Evolutionary conservation across 2,113 vertebrate species (phyloP).

Genomic region (Hymenochirus boettgeri): DNA sequence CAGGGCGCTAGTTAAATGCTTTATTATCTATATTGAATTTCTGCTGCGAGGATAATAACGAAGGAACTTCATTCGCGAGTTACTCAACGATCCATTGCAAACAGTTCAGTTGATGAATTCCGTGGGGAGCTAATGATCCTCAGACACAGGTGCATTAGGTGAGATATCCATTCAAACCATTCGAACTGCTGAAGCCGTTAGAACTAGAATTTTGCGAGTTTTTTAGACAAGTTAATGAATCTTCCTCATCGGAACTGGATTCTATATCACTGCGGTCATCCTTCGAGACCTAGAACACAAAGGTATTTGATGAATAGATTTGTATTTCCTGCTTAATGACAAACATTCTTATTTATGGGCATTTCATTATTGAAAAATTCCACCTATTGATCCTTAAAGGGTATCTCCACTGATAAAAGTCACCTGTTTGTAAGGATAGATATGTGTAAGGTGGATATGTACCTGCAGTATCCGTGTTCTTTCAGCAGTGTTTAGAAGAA

Average conservation of each 20-base stretch:
- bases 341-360: no score
- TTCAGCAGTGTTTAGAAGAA: no score
- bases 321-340: no score
- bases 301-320: no score
- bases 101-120: slow-evolving; percentile 61
- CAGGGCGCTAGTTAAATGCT: slow-evolving; percentile 70
- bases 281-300: slow-evolving; percentile 82
- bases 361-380: no score
- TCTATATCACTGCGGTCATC: slow-evolving; percentile 93
- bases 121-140: slow-evolving; percentile 76
- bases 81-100: no score
- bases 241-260: slow-evolving; percentile 94
- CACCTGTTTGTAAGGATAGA: no score
- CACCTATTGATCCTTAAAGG: no score
- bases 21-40: slow-evolving; percentile 63
- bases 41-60: slow-evolving; percentile 61
- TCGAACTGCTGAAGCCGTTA: slow-evolving; percentile 82
- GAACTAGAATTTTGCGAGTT: slow-evolving; percentile 70
- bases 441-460: no score
- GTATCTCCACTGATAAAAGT: no score
- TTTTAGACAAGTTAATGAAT: slow-evolving; percentile 66
- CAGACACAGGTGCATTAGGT: slow-evolving; percentile 66
- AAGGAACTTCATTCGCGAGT: slow-evolving; percentile 73
- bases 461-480: no score
- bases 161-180: slow-evolving; percentile 88